Conservation (phyloP, 2,888 invertebrate species). For the Girardia tigrina region DNA sequence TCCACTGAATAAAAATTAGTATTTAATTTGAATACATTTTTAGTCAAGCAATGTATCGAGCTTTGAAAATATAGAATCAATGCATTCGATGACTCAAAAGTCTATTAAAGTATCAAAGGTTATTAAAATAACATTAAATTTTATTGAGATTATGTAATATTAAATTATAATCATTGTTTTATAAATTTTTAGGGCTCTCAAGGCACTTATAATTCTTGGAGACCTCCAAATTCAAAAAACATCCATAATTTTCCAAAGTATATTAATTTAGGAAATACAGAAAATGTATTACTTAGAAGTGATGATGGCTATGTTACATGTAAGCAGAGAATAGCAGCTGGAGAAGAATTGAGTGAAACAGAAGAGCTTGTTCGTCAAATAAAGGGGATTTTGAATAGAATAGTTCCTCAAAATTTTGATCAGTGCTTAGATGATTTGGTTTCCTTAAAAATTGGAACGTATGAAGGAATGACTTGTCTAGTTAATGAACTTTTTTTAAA, state of each 20-base stretch:
- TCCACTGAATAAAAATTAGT: no score
- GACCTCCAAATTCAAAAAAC: background rate
- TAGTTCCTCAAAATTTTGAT: slow-evolving; percentile 8
- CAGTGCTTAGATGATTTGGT: background rate
- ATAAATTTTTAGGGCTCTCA: background rate
- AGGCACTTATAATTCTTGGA: background rate
- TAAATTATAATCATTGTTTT: background rate
- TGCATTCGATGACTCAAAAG: background rate
- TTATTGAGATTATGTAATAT: no score
- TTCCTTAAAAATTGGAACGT: background rate
- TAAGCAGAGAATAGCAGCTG: background rate
- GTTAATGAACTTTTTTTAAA: slow-evolving; percentile 4
- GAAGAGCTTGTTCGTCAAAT: background rate
- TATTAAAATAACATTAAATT: background rate
- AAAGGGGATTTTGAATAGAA: background rate
- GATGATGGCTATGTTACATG: background rate
- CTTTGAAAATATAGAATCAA: background rate
- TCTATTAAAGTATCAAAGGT: background rate
- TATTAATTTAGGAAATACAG: background rate
- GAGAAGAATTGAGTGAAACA: background rate
- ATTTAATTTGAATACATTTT: no score
- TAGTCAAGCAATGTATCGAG: background rate
- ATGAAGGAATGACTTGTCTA: slow-evolving; percentile 7
- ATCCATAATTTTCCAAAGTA: background rate
- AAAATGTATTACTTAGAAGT: background rate